Percentiles rank a stretch among this genome's conserved stretches.
Evolutionary conservation across 2,113 vertebrate genomes (phyloP).

Genomic region (Ictalurus furcatus): DNA sequence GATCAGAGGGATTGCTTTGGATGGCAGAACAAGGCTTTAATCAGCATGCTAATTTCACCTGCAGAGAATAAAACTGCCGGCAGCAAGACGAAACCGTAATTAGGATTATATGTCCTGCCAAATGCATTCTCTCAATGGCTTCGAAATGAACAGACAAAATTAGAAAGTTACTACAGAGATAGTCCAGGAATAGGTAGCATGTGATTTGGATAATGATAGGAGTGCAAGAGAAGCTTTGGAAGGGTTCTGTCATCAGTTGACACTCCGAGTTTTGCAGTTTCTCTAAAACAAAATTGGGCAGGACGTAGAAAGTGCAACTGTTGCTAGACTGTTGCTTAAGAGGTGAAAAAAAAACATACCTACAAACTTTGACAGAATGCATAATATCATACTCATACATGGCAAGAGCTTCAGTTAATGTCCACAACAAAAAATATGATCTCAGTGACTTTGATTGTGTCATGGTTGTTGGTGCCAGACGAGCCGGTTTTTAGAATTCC

Average conservation of each 20-base stretch:
- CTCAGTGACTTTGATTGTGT: not conserved
- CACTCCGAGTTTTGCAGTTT: not conserved
- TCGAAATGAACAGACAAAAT: not conserved
- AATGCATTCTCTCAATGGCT: not conserved
- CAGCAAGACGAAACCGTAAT: conserved; percentile 29
- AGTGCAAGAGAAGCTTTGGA: not conserved
- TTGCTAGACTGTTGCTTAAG: not conserved
- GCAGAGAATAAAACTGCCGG: conserved; percentile 33
- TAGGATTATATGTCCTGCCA: conserved; percentile 13
- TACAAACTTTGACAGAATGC: not conserved
- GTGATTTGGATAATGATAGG: conserved; percentile 6
- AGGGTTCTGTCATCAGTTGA: not conserved
- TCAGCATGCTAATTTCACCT: conserved; percentile 47
- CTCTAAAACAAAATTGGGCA: not conserved
- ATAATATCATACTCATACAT: not conserved
- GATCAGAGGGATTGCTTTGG: conserved; percentile 21
- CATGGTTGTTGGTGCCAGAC: not conserved
- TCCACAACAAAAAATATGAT: not conserved
- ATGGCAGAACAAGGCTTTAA: conserved; percentile 37
- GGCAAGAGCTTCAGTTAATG: not conserved
- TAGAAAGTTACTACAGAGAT: not conserved
- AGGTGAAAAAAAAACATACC: not conserved
- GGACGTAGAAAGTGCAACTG: not conserved
- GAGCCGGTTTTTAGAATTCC: not conserved
- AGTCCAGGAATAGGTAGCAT: not conserved